A percentile compares a stretch with the other conserved stretches of the same genome.
Evolutionary conservation across 2,113 vertebrate species (phyloP).

Genomic region (Clinocottus analis): DNA sequence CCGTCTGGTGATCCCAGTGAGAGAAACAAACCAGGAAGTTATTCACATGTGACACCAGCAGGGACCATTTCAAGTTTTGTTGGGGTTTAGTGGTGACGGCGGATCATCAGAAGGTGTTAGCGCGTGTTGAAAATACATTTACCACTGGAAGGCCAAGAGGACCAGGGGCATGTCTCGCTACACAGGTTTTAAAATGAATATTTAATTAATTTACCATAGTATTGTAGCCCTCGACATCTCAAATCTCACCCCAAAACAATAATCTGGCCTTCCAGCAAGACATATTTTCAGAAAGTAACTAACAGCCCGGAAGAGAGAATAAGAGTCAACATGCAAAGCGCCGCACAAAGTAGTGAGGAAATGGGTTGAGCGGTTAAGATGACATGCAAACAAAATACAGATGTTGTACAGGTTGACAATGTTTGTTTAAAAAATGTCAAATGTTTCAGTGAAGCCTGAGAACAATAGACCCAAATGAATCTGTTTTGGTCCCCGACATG

Average conservation of each 20-base stretch:
- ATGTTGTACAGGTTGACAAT: neutral
- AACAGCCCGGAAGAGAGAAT: neutral
- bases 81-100: neutral
- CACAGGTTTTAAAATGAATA: neutral
- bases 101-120: neutral
- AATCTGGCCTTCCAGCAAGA: slow-evolving; percentile 43
- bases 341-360: neutral
- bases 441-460: neutral
- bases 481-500: neutral
- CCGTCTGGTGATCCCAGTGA: slow-evolving; percentile 82
- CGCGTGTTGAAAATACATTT: slow-evolving; percentile 20
- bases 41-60: slow-evolving; percentile 53
- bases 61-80: neutral
- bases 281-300: slow-evolving; percentile 14
- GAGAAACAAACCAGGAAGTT: slow-evolving; percentile 69
- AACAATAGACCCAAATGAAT: neutral
- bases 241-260: neutral
- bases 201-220: neutral
- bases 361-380: neutral
- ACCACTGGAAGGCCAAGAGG: slow-evolving; percentile 47
- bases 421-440: neutral
- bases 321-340: slow-evolving; percentile 40
- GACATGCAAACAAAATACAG: slow-evolving; percentile 8
- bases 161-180: neutral
- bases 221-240: neutral